A percentile compares a stretch with the other conserved stretches of the same genome.
These are phyloP conservation scores for Pseudomyrmex gracilis DNA, from an alignment of 1,140 invertebrate species.

Conservation along the genomic window DNA sequence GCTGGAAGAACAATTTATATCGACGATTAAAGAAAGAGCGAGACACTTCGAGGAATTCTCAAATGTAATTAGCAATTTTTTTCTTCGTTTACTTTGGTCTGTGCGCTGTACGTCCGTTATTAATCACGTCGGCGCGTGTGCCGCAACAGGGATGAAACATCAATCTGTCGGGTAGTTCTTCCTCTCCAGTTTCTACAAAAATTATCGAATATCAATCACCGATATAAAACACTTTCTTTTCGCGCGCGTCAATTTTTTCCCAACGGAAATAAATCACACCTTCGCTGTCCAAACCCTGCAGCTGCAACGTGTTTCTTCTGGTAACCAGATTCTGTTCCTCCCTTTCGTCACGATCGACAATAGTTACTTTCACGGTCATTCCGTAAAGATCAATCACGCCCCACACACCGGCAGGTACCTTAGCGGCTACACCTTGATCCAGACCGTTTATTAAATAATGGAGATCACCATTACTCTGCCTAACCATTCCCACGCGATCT, in stretches of 20 bases:
- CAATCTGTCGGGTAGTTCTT: constrained; percentile 88
- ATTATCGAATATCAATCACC: constrained; percentile 6
- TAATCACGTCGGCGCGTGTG: constrained; percentile 95
- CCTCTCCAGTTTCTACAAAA: constrained; percentile 82
- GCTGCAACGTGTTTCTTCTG: constrained; percentile 88
- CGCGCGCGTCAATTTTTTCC: not conserved
- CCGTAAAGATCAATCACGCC: constrained; percentile 98
- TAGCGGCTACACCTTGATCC: constrained; percentile 96
- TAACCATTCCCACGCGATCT: constrained; percentile 95
- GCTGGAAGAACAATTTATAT: constrained; percentile 85
- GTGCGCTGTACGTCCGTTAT: constrained; percentile 95
- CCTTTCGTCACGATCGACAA: constrained; percentile 92
- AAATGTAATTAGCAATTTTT: constrained; percentile 4
- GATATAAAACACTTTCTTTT: not conserved
- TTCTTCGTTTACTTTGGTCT: constrained; percentile 91
- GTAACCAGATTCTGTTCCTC: constrained; percentile 92
- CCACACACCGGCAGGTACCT: constrained; percentile 92
- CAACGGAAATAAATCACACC: constrained; percentile 7
- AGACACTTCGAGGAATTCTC: not conserved
- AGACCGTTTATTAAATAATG: constrained; percentile 97
- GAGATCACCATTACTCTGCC: constrained; percentile 92
- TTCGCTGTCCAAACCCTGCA: constrained; percentile 83
- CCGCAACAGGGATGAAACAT: constrained; percentile 96
- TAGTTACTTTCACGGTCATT: constrained; percentile 97
- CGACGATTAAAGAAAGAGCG: constrained; percentile 15